Evolutionary conservation across 2,888 invertebrate genomes (phyloP).

Genomic region (Automeris io): DNA sequence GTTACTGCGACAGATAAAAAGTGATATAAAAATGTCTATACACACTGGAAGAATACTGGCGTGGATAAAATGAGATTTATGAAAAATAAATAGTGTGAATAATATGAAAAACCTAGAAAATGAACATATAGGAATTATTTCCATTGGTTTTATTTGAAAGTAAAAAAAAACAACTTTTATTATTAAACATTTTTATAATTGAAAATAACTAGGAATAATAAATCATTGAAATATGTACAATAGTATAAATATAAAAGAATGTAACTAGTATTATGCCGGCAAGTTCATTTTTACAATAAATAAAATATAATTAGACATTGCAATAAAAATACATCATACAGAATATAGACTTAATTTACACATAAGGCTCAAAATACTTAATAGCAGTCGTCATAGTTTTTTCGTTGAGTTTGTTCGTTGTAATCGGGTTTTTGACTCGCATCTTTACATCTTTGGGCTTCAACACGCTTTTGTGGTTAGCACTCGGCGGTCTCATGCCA

Average conservation of each 20-base stretch:
- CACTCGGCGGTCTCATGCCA: conserved; percentile 77
- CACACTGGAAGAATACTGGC: conserved; percentile 19
- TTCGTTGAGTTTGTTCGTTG: conserved; percentile 77
- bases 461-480: conserved; percentile 84
- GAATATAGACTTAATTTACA: conserved; percentile 39
- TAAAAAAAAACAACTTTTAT: conserved; percentile 25
- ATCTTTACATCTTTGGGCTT: conserved; percentile 88
- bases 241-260: conserved; percentile 57
- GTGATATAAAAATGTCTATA: conserved; percentile 15
- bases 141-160: conserved; percentile 8
- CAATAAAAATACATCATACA: conserved; percentile 34
- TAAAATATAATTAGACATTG: conserved; percentile 46
- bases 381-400: conserved; percentile 75
- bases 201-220: conserved; percentile 51
- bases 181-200: conserved; percentile 56
- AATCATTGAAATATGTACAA: conserved; percentile 59
- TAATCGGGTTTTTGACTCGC: conserved; percentile 80
- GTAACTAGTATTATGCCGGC: conserved; percentile 66
- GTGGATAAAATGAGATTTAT: background rate
- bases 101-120: no score
- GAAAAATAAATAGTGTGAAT: background rate
- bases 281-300: conserved; percentile 72
- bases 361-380: conserved; percentile 74
- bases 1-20: background rate
- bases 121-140: no score